Evolutionary conservation across 2,113 vertebrate species (phyloP), one percentile per base, ranked within the genome.

Genomic region (Enhydra lutris): DNA sequence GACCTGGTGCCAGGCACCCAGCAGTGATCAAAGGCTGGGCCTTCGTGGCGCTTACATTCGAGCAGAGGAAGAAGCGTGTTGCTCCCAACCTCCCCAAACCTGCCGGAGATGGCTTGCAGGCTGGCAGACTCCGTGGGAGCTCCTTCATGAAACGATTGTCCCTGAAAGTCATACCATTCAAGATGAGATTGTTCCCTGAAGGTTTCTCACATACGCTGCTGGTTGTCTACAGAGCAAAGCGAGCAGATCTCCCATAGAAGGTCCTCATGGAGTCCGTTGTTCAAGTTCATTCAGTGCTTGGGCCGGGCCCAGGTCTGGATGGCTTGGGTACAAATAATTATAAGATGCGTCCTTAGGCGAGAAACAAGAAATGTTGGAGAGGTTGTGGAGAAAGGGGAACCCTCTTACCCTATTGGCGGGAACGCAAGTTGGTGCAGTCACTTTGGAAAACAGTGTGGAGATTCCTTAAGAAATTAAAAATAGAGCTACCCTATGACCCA

Each of bases 1-100:
- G 15, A 24, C 21, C 67, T 61, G 11, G 1, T 39, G 52, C 67
- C 61, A 42, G 8, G 29, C 52, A 31, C 42, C 20, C 4, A 31
- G 29, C 2, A 0, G 3, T 20, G 84, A 83, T 29, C 80, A 45
- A 90, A 92, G 74, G 47, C 55, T 1, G 0, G 9, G 36, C 17
- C 29, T 63, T 63, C 9, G 0, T 36, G 14, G 67, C 0, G 0
- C 29, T 67, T 39, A 26, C 20, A 2, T 59, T 36, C 45, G 1
- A n/a, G 74, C 73, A 57, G 47, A 2, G 24, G 52, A 74, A 45
- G 61, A 59, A 52, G 47, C 29, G 42, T 79, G 39, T 84, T 36
- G 63, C 39, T 45, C 59, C 39, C 0, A 36, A 45, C 20, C 39
- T 52, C 65, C 31, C n/a, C 13, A 94, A 17, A 59, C 14, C 52